Percentiles rank a stretch among this genome's conserved stretches.
phyloP scores from a whole-genome alignment of 2,797 vertebrate genomes.

The Bovichtus diacanthus region DNA sequence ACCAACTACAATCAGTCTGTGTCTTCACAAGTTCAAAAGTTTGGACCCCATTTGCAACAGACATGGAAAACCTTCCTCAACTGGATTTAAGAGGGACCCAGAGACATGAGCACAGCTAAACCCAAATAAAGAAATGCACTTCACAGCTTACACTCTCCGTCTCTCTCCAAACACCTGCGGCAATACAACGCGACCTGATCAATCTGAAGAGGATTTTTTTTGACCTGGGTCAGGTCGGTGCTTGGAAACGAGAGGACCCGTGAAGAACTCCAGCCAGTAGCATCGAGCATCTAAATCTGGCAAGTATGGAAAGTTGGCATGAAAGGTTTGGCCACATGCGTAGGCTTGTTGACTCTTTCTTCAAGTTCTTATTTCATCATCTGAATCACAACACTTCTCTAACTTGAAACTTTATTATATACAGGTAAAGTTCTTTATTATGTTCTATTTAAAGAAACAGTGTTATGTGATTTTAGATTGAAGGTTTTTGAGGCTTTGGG shows the following conservation, averaged over 20 bases:
- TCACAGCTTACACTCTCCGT: background rate
- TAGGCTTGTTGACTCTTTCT: background rate
- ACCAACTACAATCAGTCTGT: no score
- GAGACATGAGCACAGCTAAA: background rate
- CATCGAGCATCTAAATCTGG: background rate
- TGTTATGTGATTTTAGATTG: background rate
- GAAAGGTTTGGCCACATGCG: background rate
- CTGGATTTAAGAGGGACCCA: no score
- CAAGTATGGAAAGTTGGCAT: background rate
- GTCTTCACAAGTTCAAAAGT: no score
- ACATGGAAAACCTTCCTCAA: no score
- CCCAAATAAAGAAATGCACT: background rate
- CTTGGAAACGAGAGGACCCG: background rate
- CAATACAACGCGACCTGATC: background rate
- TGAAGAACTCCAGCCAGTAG: background rate
- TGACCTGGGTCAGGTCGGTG: constrained; percentile 1
- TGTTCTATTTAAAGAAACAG: background rate
- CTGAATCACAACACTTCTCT: background rate
- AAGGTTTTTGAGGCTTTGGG: no score
- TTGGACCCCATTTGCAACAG: no score
- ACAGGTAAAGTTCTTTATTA: background rate
- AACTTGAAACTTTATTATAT: background rate
- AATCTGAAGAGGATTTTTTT: background rate
- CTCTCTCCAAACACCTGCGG: background rate
- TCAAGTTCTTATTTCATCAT: background rate